These are phyloP conservation scores for Dryobotodes eremita DNA, from an alignment of 2,888 invertebrate species.

Conservation along the genomic window DNA sequence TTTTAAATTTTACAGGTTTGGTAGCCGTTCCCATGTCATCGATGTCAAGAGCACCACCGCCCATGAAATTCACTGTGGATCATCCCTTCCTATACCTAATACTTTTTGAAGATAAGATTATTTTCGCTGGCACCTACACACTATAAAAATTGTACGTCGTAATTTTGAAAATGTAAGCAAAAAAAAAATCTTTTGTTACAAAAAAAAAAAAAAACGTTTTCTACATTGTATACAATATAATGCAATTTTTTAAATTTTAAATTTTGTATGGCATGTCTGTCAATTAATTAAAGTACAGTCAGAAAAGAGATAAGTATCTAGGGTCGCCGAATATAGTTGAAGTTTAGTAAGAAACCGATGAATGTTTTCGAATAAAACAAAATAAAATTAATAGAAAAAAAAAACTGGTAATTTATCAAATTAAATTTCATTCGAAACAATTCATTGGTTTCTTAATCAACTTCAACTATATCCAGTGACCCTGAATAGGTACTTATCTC, in stretches of 20 bases:
- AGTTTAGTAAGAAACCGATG: too few relatives aligned
- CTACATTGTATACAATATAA: background rate
- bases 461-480: too few relatives aligned
- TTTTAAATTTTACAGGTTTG: conserved; percentile 34
- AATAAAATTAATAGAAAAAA: too few relatives aligned
- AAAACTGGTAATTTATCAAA: too few relatives aligned
- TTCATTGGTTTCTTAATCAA: too few relatives aligned
- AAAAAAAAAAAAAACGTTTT: background rate
- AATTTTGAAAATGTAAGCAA: background rate
- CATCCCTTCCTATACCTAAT: conserved; percentile 66
- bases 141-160: conserved; percentile 8
- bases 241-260: background rate
- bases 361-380: too few relatives aligned
- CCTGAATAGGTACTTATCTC: too few relatives aligned
- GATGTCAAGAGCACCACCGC: conserved; percentile 41
- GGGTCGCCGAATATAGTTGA: too few relatives aligned
- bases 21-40: conserved; percentile 38
- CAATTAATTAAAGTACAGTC: conserved; percentile 13
- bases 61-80: conserved; percentile 59
- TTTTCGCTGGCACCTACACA: conserved; percentile 65
- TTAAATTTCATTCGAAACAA: too few relatives aligned
- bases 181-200: too few relatives aligned
- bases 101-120: conserved; percentile 62
- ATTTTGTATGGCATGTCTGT: background rate
- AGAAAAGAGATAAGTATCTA: too few relatives aligned